phyloP scores from a whole-genome alignment of 1,140 invertebrate genomes.

The Stratiolaelaps scimitus region DNA sequence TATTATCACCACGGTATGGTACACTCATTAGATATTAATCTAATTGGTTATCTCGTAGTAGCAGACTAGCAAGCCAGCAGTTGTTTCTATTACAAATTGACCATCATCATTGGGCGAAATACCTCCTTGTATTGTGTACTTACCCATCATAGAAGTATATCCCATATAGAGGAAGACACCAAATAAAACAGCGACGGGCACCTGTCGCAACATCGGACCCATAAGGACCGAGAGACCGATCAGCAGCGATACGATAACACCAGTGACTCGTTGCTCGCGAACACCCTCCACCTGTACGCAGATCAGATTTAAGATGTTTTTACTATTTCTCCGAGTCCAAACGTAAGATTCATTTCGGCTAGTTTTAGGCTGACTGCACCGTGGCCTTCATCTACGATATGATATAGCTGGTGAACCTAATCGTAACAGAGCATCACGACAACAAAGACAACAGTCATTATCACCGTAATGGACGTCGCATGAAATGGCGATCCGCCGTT shows the following conservation, averaged over 20 bases:
- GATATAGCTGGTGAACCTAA: no score
- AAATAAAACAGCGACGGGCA: slow-evolving; percentile 84
- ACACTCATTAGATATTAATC: not conserved
- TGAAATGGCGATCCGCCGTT: no score
- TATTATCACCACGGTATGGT: no score
- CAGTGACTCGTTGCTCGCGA: slow-evolving; percentile 51
- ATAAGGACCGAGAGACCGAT: slow-evolving; percentile 66
- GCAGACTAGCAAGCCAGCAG: not conserved
- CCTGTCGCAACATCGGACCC: slow-evolving; percentile 59
- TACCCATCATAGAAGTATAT: slow-evolving; percentile 62
- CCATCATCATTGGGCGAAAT: not conserved
- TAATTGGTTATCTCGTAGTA: not conserved
- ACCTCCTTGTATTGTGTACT: not conserved
- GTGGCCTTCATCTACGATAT: no score
- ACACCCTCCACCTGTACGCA: slow-evolving; percentile 51
- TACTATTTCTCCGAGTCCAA: no score
- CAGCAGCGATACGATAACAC: slow-evolving; percentile 52
- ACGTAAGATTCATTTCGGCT: not conserved
- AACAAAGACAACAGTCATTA: no score
- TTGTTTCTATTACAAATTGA: not conserved
- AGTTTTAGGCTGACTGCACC: no score
- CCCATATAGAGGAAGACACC: slow-evolving; percentile 96
- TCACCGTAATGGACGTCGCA: no score
- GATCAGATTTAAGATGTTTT: no score
- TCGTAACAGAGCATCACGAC: no score